Conservation (phyloP, 2,113 vertebrate genomes). For the Cygnus atratus region DNA sequence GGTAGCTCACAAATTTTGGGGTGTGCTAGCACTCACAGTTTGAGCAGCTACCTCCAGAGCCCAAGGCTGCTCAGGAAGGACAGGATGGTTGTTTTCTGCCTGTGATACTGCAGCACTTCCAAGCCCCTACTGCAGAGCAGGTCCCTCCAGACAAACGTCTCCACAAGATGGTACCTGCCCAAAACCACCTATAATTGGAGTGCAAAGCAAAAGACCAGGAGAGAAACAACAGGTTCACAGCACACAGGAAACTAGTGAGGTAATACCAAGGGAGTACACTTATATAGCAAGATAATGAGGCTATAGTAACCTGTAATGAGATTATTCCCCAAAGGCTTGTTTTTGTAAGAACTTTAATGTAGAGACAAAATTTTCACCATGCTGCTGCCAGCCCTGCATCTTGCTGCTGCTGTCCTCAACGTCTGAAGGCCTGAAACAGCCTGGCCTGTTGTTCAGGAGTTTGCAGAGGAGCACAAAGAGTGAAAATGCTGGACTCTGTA, state of each 20-base stretch:
- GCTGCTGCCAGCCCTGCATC: not conserved
- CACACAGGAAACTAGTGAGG: not conserved
- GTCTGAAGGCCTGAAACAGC: not conserved
- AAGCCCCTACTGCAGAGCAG: not conserved
- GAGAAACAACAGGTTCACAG: not conserved
- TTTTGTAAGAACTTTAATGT: not conserved
- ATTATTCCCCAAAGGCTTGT: constrained; percentile 7
- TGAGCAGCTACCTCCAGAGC: not conserved
- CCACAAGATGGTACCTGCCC: not conserved
- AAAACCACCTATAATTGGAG: not conserved
- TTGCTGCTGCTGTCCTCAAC: not conserved
- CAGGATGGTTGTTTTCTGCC: not conserved
- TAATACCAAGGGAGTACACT: not conserved
- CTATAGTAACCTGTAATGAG: not conserved
- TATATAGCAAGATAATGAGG: not conserved
- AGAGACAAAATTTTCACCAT: not conserved
- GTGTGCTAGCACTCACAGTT: not conserved
- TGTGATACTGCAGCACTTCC: not conserved
- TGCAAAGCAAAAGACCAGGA: not conserved
- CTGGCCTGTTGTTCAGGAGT: not conserved
- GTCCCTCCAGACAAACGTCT: not conserved
- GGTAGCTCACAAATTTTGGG: not conserved
- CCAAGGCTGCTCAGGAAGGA: not conserved
- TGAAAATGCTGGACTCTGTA: not conserved
- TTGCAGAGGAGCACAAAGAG: not conserved